A percentile compares a stretch with the other conserved stretches of the same genome.
Conservation (phyloP, 2,113 vertebrate genomes). For the Capreolus pygargus region DNA sequence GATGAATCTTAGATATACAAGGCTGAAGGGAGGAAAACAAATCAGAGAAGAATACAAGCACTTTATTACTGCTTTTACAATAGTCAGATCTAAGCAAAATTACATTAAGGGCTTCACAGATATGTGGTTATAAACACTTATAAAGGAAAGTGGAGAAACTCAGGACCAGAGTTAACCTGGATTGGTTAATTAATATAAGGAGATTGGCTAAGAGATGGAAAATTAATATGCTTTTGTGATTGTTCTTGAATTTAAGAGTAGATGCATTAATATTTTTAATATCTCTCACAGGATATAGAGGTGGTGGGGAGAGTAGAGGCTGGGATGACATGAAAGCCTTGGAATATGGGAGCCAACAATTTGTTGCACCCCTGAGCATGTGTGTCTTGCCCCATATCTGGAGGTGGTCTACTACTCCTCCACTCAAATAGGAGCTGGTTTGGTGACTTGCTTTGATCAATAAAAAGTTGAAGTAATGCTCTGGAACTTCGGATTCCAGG, state of each 20-base stretch:
- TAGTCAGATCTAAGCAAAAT: neutral
- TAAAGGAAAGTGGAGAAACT: neutral
- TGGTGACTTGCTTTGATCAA: neutral
- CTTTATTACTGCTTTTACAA: neutral
- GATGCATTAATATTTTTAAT: neutral
- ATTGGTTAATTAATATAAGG: neutral
- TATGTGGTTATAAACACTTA: neutral
- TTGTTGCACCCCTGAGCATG: neutral
- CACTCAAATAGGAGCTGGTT: neutral
- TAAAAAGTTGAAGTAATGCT: neutral
- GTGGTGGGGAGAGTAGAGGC: neutral
- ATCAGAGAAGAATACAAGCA: neutral
- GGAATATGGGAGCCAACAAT: neutral
- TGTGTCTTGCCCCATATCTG: neutral
- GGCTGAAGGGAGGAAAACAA: neutral
- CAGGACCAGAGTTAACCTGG: neutral
- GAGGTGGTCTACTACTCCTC: neutral
- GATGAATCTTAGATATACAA: neutral
- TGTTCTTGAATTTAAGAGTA: neutral
- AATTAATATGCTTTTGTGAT: neutral
- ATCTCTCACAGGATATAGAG: too few species aligned
- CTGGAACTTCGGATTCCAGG: neutral
- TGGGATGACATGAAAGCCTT: neutral
- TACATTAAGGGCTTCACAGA: neutral
- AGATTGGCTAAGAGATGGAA: neutral